Base-by-base conservation (phyloP, 1,140 invertebrate genomes). In the Philotrypesis tridentata region DNA sequence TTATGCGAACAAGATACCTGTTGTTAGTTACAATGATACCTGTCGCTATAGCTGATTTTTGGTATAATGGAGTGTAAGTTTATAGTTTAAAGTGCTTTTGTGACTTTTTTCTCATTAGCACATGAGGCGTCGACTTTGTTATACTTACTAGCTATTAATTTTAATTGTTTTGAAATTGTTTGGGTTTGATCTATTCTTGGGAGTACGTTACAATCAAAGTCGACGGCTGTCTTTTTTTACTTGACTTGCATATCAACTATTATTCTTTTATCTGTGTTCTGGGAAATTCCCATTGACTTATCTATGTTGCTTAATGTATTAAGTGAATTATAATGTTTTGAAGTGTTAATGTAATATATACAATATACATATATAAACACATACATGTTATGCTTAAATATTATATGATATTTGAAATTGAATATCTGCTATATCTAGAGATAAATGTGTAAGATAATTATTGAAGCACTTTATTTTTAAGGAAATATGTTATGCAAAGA, bases 31-130 rank as follows among this genome's bases (percentile, higher is more conserved):
- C 86, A 84, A 74, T 90, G 86, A 73, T 89, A 80, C 87, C 88
- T 83, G 84, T 90, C 87, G 63, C 84, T 86, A 76, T 87, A 82
- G 84, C 90, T 89, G 88, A 91, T 89, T 88, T 89, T 83, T 90
- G 89, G 90, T 89, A 88, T 86, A 88, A 84, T 67, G 87, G 88
- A 91, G 85, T 87, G 91, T 92, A 92, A 92, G 91, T 92, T 85
- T 43, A 76, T 27, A 80, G 73, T 70, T 55, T 73, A 67, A 48
- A 82, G 60, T 79, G 68, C 23, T 65, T 73, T 75, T 80, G 33
- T 55, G 55, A 80, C 27, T 68, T 29, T 63, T 78, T 37, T 73
- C 65, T 73, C 61, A 33, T 76, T 76, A 23, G 31, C 17, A 71
- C 33, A 65, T 40, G 25, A 74, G 72, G 23, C 73, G 70, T 78